Evolutionary conservation across 1,140 invertebrate genomes (phyloP), one percentile per base, ranked within the genome.

Genomic region (Melanaphis sacchari): DNA sequence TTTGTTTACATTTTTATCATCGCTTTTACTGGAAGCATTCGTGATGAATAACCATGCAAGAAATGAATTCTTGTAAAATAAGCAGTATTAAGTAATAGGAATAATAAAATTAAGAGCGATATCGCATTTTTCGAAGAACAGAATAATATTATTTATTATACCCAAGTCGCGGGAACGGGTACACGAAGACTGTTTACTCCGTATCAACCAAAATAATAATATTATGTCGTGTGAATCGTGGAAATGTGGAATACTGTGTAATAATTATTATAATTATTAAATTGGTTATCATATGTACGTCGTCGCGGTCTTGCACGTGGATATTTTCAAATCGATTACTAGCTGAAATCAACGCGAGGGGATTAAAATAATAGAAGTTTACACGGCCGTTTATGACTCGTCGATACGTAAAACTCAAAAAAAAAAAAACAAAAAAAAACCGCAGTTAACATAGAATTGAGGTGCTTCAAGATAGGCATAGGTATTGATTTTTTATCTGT

Each of bases 401-500:
- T 9, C 38, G 81, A 84, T 22, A 84, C 38, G 81, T 84, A 84
- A 84, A 66, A 66, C n/a, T 66, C n/a, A n/a, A n/a, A n/a, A 66
- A 66, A 66, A 66, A 66, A 31, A 31, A 59, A 59, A 59, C 26
- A 26, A 43, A 8, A 8, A 24, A 76, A 84, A 84, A 11, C 22
- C 81, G 18, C 22, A 38, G 38, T 82, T 40, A 40, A 41, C 38
- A 84, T 41, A 26, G 89, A 36, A 24, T 90, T 90, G 18, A 59
- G 36, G 89, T 90, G 89, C 49, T 90, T 90, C 90, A 24, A 76
- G 38, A 31, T 31, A 38, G 81, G 38, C 22, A 46, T 46, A 49
- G 85, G 85, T 91, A 91, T 91, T 43, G 90, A 91, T 91, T 91
- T 52, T 90, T 21, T 26, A 8, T 41, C 85, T 22, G 43, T 46